Base-by-base conservation (phyloP, 2,113 vertebrate genomes). In the Piaya cayana region DNA sequence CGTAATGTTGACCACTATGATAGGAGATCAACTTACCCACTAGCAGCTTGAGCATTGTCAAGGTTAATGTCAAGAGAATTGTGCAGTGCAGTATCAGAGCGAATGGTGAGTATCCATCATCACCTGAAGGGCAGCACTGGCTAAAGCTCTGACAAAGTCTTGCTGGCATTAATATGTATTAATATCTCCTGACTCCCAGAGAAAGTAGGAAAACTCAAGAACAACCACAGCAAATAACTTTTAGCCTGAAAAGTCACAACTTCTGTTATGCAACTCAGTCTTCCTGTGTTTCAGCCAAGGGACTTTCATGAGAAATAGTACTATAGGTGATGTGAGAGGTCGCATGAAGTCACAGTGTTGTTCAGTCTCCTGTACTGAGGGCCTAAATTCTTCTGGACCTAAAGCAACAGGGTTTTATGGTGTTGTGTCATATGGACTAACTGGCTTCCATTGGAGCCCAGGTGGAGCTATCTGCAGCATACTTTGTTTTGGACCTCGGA, bases 291-390 rank as follows among this genome's bases (percentile, higher is more conserved):
- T 77, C 39, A 68, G 37, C 36, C 14, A 65, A 75, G 15, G 13
- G 12, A 47, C 3, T 72, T 76, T 21, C 22, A 43, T 11, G 30
- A 69, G 16, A 20, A 67, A 60, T 30, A 27, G 58, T 0, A 0
- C 17, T 3, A 1, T 9, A 26, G 27, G 50, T 43, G 19, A 15
- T 5, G 2, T 29, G 47, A 78, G 71, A 53, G 0, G 0, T 20
- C 68, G 16, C 5, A 17, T 10, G 58, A 74, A 79, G 23, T 4
- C 15, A 55, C 8, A 47, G 29, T 2, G 2, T 58, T 67, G 10
- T 34, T 77, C 50, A 14, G 3, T 39, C 29, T 71, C 23, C n/a
- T 53, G 9, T 23, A 30, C 22, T 23, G 22, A 39, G 26, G 5
- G 9, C 15, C 15, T 19, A 1, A 45, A 20, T 43, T 79, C 13